Conservation (phyloP, 2,888 invertebrate genomes). For the Caenorhabditis zanzibari region DNA sequence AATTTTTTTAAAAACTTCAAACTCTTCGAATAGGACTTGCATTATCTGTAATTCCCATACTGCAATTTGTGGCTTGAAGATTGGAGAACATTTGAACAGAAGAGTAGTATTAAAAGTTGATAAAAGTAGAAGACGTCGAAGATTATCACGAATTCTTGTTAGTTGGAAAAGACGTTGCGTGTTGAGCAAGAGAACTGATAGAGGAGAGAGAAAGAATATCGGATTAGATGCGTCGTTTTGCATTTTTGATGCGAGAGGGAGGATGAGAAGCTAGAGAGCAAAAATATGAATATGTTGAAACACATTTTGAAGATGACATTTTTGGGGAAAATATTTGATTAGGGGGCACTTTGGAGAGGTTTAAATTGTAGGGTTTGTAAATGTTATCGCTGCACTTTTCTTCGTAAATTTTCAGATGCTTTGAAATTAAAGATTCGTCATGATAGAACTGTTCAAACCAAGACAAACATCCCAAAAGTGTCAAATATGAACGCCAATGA, state of each 20-base stretch:
- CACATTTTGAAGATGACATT: background rate
- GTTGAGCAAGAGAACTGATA: slow-evolving; percentile 47
- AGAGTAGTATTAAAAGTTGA: slow-evolving; percentile 1
- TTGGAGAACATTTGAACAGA: slow-evolving; percentile 9
- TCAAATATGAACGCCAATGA: background rate
- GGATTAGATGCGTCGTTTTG: slow-evolving; percentile 51
- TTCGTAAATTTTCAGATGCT: background rate
- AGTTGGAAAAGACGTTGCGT: slow-evolving; percentile 16
- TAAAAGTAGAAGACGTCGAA: slow-evolving; percentile 2
- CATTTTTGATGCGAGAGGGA: slow-evolving; percentile 54
- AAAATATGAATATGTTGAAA: slow-evolving; percentile 40
- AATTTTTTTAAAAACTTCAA: background rate
- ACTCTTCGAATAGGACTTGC: background rate
- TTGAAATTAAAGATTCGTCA: no score
- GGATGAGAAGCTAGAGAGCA: slow-evolving; percentile 31
- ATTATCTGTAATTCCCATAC: slow-evolving; percentile 22
- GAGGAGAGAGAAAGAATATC: slow-evolving; percentile 44
- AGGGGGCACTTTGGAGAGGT: no score
- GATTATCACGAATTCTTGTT: slow-evolving; percentile 42
- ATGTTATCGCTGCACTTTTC: no score
- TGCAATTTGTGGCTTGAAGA: slow-evolving; percentile 30
- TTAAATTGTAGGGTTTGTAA: background rate
- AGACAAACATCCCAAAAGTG: background rate
- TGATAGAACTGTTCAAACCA: background rate
- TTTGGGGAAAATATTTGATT: background rate